Percentiles rank a stretch among this genome's conserved stretches.
phyloP scores from a whole-genome alignment of 2,113 vertebrate species.

The Tylochromis polylepis region DNA sequence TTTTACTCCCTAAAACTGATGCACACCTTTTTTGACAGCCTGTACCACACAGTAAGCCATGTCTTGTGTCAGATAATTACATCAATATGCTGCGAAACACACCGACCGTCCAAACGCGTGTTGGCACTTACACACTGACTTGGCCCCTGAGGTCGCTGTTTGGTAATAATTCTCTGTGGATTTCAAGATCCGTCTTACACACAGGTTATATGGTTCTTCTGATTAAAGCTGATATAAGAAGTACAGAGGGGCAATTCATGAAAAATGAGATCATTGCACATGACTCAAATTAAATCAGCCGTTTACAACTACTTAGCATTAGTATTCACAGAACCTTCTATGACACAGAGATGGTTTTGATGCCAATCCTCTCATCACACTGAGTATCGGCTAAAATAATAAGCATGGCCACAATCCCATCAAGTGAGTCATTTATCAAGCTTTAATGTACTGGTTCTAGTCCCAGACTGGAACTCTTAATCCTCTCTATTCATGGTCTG shows the following conservation, averaged over 20 bases:
- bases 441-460: background rate
- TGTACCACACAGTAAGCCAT: background rate
- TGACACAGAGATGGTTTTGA: background rate
- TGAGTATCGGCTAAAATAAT: background rate
- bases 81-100: background rate
- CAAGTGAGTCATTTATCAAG: conserved; percentile 27
- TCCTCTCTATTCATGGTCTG: background rate
- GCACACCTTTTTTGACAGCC: background rate
- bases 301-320: background rate
- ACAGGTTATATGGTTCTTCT: background rate
- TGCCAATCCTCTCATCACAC: background rate
- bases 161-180: background rate
- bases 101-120: too few relatives aligned
- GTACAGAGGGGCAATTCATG: background rate
- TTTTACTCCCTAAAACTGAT: background rate
- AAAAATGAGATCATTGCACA: background rate
- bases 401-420: background rate
- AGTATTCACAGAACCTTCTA: background rate
- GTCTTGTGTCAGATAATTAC: background rate
- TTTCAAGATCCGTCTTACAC: background rate
- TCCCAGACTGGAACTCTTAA: background rate
- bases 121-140: background rate
- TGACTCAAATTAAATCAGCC: background rate
- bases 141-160: background rate
- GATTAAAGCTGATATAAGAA: background rate